Base-by-base conservation (phyloP, 2,797 vertebrate species). In the Dicrostonyx torquatus region DNA sequence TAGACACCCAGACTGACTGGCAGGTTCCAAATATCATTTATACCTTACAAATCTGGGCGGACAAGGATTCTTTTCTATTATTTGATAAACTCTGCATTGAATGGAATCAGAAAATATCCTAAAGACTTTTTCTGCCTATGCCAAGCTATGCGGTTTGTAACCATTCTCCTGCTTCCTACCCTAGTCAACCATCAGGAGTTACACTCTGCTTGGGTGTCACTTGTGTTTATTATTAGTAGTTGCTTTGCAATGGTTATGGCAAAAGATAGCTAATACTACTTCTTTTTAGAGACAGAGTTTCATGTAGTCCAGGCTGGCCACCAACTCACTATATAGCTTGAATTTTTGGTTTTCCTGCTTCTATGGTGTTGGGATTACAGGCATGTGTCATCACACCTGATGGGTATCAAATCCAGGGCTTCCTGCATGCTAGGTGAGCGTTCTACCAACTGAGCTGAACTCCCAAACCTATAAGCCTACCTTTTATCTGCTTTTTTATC, bases 401-500 rank as follows among this genome's bases (percentile, higher is more conserved):
- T 34, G n/a, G 53, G 40, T 58, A 55, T 58, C 37, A 60, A 45
- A 75, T 29, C 37, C 12, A 58, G 85, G 66, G 24, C 48, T 53
- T 40, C 37, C 8, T 12, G 24, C 0, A 43, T 13, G 17, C n/a
- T 22, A 58, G 68, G 29, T 17, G 5, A 34, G 70, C 7, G 7
- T 12, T 55, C 37, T 75, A 40, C n/a, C 22, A 34, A 8, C 29
- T 73, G 53, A 14, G 26, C 50, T 15, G 53, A 60, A 37, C 58
- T 40, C 29, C 37, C 55, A 76, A 20, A 43, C 53, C 24, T 7
- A 31, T 22, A 48, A 88, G 40, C 37, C 48, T 72, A 45, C 73
- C 88, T 75, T 37, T 86, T 84, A 92, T 94, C 80, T 87, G 82
- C 55, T 58, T 58, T 58, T 37, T 85, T 84, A 92, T 95, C 80